A percentile compares a stretch with the other conserved stretches of the same genome.
These are phyloP conservation scores for Sphaerophoria taeniata DNA, from an alignment of 2,888 invertebrate species.

Conservation along the genomic window DNA sequence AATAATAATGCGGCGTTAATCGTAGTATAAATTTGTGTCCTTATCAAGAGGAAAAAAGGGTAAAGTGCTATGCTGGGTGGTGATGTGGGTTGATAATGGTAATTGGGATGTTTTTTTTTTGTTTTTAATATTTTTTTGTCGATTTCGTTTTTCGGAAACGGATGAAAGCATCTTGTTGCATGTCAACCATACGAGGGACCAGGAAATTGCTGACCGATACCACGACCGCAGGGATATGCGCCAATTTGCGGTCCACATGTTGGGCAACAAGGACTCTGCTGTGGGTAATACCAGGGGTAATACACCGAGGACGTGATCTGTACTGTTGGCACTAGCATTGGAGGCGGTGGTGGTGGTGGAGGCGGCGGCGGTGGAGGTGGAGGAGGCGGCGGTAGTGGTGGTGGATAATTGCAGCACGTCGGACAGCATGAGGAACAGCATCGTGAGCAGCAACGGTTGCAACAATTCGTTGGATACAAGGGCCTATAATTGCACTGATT, in stretches of 20 bases:
- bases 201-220: constrained; percentile 39
- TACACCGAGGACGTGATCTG: constrained; percentile 55
- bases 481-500: constrained; percentile 35
- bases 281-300: constrained; percentile 57
- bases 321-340: constrained; percentile 26
- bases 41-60: constrained; percentile 43
- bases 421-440: constrained; percentile 42
- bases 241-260: constrained; percentile 70
- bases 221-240: constrained; percentile 65
- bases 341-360: constrained; percentile 66
- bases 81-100: constrained; percentile 31
- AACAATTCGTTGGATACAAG: constrained; percentile 77
- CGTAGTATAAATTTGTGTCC: constrained; percentile 62
- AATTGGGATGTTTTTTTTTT: constrained; percentile 46
- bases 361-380: constrained; percentile 53
- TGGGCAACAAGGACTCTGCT: constrained; percentile 58
- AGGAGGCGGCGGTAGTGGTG: constrained; percentile 24
- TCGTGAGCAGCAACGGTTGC: constrained; percentile 74
- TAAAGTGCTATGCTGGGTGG: constrained; percentile 9
- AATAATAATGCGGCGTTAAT: constrained; percentile 69
- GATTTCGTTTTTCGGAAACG: constrained; percentile 23
- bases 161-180: constrained; percentile 66
- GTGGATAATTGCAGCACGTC: constrained; percentile 51
- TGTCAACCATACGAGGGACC: constrained; percentile 62
- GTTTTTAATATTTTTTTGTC: not conserved